Conservation (phyloP, 2,113 vertebrate genomes). For the Lamprotornis superbus region DNA sequence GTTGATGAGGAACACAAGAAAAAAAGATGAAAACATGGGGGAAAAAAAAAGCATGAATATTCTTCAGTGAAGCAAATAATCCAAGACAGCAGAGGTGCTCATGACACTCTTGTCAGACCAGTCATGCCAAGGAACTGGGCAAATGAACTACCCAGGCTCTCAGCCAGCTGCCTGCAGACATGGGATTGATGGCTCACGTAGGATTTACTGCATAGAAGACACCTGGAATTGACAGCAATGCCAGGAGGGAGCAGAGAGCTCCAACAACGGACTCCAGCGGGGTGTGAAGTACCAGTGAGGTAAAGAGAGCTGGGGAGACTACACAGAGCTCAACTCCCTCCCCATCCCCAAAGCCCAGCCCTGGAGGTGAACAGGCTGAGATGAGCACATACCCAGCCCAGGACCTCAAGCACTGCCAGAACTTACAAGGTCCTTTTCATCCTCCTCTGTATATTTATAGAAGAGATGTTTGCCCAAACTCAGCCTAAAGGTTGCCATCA, state of each 20-base stretch:
- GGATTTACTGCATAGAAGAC: background rate
- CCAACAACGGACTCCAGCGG: accelerated
- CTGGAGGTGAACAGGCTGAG: accelerated
- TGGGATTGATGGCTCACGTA: background rate
- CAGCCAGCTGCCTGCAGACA: background rate
- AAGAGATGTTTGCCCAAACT: background rate
- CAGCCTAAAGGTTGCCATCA: background rate
- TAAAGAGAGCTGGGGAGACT: background rate
- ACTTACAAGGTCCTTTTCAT: accelerated
- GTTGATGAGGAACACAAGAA: background rate
- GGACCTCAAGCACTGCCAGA: background rate
- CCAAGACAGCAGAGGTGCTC: background rate
- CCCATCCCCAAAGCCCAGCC: background rate
- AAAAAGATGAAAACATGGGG: background rate
- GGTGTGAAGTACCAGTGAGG: background rate
- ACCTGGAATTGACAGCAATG: background rate
- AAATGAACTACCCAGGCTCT: background rate
- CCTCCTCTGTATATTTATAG: background rate
- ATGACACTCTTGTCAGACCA: background rate
- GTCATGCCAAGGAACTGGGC: background rate
- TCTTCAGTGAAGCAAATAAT: background rate
- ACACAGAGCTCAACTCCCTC: background rate
- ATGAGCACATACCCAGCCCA: background rate
- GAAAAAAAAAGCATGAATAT: background rate
- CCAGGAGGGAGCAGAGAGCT: background rate